These are phyloP conservation scores for Anthopleura xanthogrammica DNA, from an alignment of 92 coral and sea anemone genomes.

Conservation along the genomic window DNA sequence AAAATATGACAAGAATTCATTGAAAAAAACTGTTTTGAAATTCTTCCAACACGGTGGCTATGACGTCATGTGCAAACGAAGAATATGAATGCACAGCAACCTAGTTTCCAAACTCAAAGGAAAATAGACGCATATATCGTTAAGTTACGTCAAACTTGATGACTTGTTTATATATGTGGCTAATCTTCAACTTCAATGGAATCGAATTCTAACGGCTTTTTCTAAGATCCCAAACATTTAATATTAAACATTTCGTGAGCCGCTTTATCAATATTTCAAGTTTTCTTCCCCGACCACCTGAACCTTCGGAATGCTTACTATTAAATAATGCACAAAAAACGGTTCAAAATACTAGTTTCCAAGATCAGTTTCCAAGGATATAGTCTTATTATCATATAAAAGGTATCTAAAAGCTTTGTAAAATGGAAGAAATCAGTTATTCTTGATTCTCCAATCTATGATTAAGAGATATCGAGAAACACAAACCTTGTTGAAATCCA, in stretches of 20 bases:
- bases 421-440: not conserved
- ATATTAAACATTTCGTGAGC: not conserved
- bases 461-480: not conserved
- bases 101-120: no score
- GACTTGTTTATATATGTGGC: no score
- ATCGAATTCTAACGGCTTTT: not conserved
- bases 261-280: not conserved
- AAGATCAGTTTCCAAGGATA: not conserved
- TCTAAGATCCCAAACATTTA: not conserved
- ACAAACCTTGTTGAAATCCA: conserved; percentile 88
- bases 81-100: no score
- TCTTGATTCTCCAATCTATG: not conserved
- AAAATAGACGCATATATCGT: no score
- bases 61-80: no score
- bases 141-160: no score
- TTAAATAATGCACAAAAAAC: not conserved
- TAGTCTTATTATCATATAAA: not conserved
- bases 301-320: not conserved
- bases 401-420: not conserved
- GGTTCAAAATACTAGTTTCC: not conserved
- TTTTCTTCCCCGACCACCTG: not conserved
- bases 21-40: no score
- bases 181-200: no score
- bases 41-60: no score
- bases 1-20: no score